phyloP scores from a whole-genome alignment of 2,888 invertebrate genomes.

The Oasisia sp. region DNA sequence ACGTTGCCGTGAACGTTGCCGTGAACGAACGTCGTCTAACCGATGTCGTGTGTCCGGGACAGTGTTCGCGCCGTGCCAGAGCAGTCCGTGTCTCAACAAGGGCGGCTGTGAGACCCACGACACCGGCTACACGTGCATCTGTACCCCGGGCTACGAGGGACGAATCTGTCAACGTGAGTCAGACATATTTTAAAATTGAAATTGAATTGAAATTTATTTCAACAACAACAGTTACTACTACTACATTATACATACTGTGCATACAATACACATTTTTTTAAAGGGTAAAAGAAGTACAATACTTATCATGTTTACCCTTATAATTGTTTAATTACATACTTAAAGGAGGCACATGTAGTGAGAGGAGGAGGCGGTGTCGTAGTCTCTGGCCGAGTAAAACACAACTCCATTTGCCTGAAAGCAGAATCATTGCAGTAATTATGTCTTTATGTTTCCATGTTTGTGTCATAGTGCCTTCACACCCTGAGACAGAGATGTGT shows the following conservation, averaged over 20 bases:
- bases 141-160: neutral
- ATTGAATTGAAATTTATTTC: too few relatives aligned
- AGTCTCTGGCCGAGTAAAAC: slow-evolving; percentile 32
- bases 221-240: too few relatives aligned
- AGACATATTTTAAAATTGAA: too few relatives aligned
- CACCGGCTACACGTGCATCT: neutral
- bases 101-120: neutral
- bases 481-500: too few relatives aligned
- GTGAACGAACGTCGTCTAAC: neutral
- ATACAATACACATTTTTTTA: too few relatives aligned
- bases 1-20: neutral
- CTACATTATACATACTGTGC: too few relatives aligned
- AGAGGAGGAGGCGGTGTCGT: neutral
- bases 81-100: neutral
- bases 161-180: neutral
- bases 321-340: too few relatives aligned
- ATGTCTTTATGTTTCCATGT: neutral
- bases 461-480: too few relatives aligned
- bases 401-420: slow-evolving; percentile 30
- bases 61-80: neutral
- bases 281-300: too few relatives aligned
- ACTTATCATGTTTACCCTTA: too few relatives aligned
- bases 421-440: slow-evolving; percentile 14
- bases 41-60: neutral
- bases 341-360: slow-evolving; percentile 32